These are phyloP conservation scores for Carapus acus DNA, from an alignment of 2,797 vertebrate genomes.

Conservation along the genomic window DNA sequence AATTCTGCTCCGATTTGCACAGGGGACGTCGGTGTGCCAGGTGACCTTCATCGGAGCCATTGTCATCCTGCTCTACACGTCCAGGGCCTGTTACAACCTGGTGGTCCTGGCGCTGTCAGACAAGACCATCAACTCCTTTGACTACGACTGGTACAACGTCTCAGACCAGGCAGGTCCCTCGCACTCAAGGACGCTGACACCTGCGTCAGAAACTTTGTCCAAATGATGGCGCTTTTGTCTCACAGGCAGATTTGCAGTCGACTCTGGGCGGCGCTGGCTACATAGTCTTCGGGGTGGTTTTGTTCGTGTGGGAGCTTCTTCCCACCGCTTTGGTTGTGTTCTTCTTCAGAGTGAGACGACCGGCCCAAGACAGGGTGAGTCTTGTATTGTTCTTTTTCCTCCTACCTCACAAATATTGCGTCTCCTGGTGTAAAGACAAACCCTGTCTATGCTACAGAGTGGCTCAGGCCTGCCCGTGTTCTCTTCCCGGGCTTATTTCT, in stretches of 20 bases:
- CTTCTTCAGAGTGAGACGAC: slow-evolving; percentile 90
- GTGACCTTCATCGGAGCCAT: slow-evolving; percentile 84
- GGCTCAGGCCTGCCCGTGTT: slow-evolving; percentile 81
- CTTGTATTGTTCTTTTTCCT: neutral
- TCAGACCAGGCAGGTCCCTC: slow-evolving; percentile 83
- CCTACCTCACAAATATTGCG: neutral
- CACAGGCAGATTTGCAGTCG: slow-evolving; percentile 87
- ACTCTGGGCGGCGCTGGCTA: slow-evolving; percentile 88
- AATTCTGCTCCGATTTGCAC: slow-evolving; percentile 20
- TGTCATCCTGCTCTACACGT: slow-evolving; percentile 87
- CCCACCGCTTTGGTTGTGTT: slow-evolving; percentile 90
- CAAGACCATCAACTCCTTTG: slow-evolving; percentile 84
- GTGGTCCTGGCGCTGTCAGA: slow-evolving; percentile 84
- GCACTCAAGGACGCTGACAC: neutral
- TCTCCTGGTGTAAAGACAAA: neutral
- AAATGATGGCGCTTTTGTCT: neutral
- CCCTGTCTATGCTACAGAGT: slow-evolving; percentile 55
- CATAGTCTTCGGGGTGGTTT: slow-evolving; percentile 87
- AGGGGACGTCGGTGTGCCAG: slow-evolving; percentile 96
- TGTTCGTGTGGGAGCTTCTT: slow-evolving; percentile 94
- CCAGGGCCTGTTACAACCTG: slow-evolving; percentile 94
- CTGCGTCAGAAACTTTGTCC: neutral
- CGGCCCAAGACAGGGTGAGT: slow-evolving; percentile 82
- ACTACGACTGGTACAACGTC: slow-evolving; percentile 98
- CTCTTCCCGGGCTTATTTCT: slow-evolving; percentile 89